Percentiles rank a stretch among this genome's conserved stretches.
Conservation (phyloP, 2,888 invertebrate species). For the Ornithoptera alexandrae region DNA sequence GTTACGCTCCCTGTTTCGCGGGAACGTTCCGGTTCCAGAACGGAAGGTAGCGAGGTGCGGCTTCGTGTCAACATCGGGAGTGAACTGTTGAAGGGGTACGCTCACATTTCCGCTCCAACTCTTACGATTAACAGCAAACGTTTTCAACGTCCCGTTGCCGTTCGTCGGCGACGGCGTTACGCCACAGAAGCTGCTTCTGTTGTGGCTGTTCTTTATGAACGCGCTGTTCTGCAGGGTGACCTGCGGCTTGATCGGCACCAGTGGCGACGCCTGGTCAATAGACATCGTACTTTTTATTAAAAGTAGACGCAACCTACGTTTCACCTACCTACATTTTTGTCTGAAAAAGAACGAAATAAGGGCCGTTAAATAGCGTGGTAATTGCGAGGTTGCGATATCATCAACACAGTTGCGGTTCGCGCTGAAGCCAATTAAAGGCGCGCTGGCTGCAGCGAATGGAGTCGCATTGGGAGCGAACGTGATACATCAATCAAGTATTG, state of each 20-base stretch:
- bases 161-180: constrained; percentile 71
- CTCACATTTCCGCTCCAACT: constrained; percentile 79
- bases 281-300: constrained; percentile 70
- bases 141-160: constrained; percentile 72
- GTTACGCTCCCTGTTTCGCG: constrained; percentile 74
- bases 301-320: constrained; percentile 57
- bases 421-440: constrained; percentile 31
- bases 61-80: constrained; percentile 60
- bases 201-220: constrained; percentile 77
- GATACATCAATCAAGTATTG: constrained; percentile 43
- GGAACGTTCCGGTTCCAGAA: constrained; percentile 75
- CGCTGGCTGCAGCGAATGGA: constrained; percentile 30
- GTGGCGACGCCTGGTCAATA: constrained; percentile 76
- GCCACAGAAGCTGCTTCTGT: constrained; percentile 77
- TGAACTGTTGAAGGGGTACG: constrained; percentile 72
- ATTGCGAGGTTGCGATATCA: constrained; percentile 39
- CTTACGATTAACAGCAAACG: constrained; percentile 76
- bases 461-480: constrained; percentile 42
- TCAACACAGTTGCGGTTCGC: constrained; percentile 57
- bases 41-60: constrained; percentile 75
- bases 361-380: constrained; percentile 43
- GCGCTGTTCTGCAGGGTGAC: constrained; percentile 70
- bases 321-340: constrained; percentile 75
- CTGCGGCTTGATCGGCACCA: constrained; percentile 77
- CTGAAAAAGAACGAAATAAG: constrained; percentile 69